Percentiles rank a stretch among this genome's conserved stretches.
Conservation (phyloP, 2,888 invertebrate species). For the Luperina nickerlii region DNA sequence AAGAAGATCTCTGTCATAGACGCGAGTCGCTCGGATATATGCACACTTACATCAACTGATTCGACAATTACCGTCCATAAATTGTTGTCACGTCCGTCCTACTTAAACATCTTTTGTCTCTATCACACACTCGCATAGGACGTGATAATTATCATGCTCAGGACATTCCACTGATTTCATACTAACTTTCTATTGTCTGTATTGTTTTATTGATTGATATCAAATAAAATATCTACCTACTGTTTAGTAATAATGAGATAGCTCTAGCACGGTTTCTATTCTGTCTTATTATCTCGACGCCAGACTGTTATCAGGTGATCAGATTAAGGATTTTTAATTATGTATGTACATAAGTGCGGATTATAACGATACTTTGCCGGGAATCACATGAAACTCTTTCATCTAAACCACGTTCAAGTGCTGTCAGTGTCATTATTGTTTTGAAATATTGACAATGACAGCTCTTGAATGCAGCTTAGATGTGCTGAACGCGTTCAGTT, state of each 20-base stretch:
- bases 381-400: not conserved
- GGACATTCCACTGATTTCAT: constrained; percentile 32
- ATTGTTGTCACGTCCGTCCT: constrained; percentile 66
- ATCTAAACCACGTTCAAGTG: not conserved
- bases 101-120: constrained; percentile 59
- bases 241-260: not conserved
- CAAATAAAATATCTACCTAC: not conserved
- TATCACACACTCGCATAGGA: constrained; percentile 52
- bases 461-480: not conserved
- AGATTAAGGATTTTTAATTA: not conserved
- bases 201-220: constrained; percentile 15
- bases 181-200: constrained; percentile 37
- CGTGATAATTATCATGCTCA: constrained; percentile 15
- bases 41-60: constrained; percentile 13
- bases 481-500: not conserved
- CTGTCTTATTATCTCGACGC: not conserved
- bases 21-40: too few relatives aligned
- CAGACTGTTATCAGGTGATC: not conserved
- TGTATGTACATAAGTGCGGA: not conserved
- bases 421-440: not conserved
- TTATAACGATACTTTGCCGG: not conserved
- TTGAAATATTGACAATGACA: not conserved
- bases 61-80: constrained; percentile 37
- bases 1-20: too few relatives aligned
- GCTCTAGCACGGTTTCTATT: not conserved